A percentile compares a stretch with the other conserved stretches of the same genome.
Evolutionary conservation across 2,113 vertebrate genomes (phyloP).

Genomic region (Proteles cristata): DNA sequence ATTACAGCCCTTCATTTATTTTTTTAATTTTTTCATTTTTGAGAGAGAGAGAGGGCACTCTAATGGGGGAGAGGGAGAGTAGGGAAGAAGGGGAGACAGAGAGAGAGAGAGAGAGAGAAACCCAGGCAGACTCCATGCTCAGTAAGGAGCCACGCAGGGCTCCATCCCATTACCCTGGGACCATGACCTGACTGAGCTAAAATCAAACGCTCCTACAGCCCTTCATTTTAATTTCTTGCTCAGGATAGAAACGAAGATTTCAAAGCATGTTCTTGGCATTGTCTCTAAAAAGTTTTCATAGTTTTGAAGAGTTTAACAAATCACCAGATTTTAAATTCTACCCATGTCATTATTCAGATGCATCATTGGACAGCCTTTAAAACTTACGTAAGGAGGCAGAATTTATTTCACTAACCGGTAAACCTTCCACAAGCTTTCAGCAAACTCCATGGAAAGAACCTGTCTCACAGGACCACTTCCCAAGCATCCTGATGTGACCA

Average conservation of each 20-base stretch:
- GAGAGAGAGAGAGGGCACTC: no score
- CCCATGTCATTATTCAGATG: neutral
- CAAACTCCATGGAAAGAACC: neutral
- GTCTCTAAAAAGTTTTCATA: neutral
- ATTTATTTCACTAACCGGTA: neutral
- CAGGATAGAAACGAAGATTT: neutral
- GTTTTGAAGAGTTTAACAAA: constrained; percentile 24
- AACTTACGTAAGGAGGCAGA: neutral
- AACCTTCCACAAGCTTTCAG: neutral
- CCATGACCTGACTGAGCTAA: no score
- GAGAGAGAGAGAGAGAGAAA: no score
- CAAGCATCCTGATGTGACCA: neutral
- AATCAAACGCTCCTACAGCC: no score
- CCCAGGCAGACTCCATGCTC: no score
- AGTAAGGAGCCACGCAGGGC: no score
- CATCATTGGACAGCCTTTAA: neutral
- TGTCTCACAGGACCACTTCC: neutral
- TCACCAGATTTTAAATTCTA: neutral
- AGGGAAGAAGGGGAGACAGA: no score
- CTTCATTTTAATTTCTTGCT: neutral
- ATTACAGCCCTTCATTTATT: neutral
- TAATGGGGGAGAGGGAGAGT: no score
- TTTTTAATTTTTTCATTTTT: neutral
- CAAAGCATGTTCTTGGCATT: neutral
- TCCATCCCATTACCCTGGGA: no score